Evolutionary conservation across 2,113 vertebrate species (phyloP), one percentile per base, ranked within the genome.

Genomic region (Fregetta grallaria): DNA sequence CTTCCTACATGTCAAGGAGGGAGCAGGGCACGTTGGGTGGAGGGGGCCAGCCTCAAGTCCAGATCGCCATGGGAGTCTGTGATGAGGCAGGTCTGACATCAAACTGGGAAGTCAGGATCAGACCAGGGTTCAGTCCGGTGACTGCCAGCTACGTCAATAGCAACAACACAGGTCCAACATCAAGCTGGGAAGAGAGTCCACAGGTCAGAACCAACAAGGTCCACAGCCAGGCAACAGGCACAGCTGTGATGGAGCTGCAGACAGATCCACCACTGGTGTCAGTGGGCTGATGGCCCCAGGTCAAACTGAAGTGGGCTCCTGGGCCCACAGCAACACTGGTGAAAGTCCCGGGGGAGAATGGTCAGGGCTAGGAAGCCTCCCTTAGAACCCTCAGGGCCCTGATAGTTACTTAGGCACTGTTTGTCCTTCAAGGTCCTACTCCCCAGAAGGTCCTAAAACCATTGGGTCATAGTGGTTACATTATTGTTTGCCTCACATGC

Each of bases 21-120:
- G 13, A 38, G 32, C 16, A 62, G 20, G 26, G 21, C 27, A 74
- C 20, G 17, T 22, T 78, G 34, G 23, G 34, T 36, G 25, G 26
- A 40, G 4, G 13, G 7, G 10, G 2, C 13, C 7, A 71, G 25
- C 4, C 18, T 65, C 0, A 0, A 65, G 38, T 32, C 18, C 29
- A 32, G 20, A 36, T 63, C 3, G 1, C 14, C 27, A 44, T 17
- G 15, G 9, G 15, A 89, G 14, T 26, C 32, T 2, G 3, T 38
- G 27, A 38, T 56, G 27, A 67, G 25, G n/a, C 15, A 84, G 15
- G 10, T 55, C 19, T 47, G n/a, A 34, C 11, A 12, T 49, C 47
- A 79, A 14, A 45, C 30, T 55, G 26, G 12, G 11, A 89, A 56
- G 22, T 26, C 53, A 62, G 42, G 32, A 38, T 36, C n/a, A 62